Evolutionary conservation across 2,797 vertebrate species (phyloP), one percentile per base, ranked within the genome.

Genomic region (Bradypodion pumilum): DNA sequence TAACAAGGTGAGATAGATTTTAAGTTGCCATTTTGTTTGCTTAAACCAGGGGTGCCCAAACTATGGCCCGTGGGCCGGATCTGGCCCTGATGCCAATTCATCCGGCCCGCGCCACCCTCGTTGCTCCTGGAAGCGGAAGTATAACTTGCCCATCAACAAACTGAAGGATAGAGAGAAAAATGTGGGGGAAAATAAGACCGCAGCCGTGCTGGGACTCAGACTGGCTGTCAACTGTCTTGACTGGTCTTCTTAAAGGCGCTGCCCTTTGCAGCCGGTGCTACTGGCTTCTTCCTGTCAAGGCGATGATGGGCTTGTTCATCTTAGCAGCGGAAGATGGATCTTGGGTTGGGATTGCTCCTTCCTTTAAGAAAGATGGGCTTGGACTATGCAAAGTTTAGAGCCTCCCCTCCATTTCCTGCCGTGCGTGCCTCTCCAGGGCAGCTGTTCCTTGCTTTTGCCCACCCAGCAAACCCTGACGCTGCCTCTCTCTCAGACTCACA

Each of bases 251-350:
- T 90, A 90, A 89, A 86, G n/a, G n/a, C n/a, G n/a, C n/a, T n/a
- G n/a, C n/a, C 72, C 87, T 90, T 93, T 92, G 66, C 35, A 89
- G 88, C 85, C 84, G 83, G 80, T 74, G 84, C 89, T 87, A 88
- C 88, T 74, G 85, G 91, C 85, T 93, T 92, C 83, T 62, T 89
- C 85, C 90, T 44, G 78, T 88, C 86, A 90, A 91, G 40, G 90
- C 92, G 85, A 90, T 27, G 91, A 91, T 91, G 87, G 91, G 90
- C 90, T 92, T 89, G 91, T 93, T 93, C 91, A 87, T 90, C 89
- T 85, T 88, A 90, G 90, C 89, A 91, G 91, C 87, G 85, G 87
- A 63, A 88, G 90, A 91, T 90, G 88, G 90, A 87, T 84, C 87
- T 92, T 94, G 89, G 23, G 90, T 92, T 94, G 89, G 23, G 90